Percentiles rank a stretch among this genome's conserved stretches.
Conservation (phyloP, 2,888 invertebrate species). For the Epinotia brunnichana region DNA sequence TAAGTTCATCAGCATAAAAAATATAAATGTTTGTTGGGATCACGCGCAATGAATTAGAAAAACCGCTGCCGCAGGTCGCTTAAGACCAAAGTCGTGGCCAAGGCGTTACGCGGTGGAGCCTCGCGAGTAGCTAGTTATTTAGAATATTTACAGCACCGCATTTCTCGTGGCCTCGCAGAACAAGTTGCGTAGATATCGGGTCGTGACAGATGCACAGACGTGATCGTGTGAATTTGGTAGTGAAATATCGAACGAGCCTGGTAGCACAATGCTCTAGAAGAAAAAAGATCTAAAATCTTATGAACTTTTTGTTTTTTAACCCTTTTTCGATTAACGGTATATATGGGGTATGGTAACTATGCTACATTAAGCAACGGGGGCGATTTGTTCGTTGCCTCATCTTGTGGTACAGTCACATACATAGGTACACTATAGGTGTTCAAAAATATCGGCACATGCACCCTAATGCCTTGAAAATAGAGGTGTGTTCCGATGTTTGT, state of each 20-base stretch:
- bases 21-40: no score
- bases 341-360: constrained; percentile 59
- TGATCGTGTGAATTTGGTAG: constrained; percentile 82
- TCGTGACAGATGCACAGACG: constrained; percentile 80
- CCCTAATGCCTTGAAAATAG: no score
- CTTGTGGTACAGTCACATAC: no score
- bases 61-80: no score
- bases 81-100: no score
- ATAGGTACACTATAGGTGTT: no score
- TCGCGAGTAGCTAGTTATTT: no score
- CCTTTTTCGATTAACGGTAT: background rate
- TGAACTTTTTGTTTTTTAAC: background rate
- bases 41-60: no score
- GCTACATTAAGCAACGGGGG: constrained; percentile 59
- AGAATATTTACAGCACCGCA: constrained; percentile 45
- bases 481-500: no score
- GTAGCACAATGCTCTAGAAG: constrained; percentile 1
- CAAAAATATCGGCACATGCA: no score
- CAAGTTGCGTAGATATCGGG: constrained; percentile 75
- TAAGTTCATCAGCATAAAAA: no score
- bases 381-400: constrained; percentile 27
- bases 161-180: constrained; percentile 58
- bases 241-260: constrained; percentile 70
- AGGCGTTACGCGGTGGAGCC: no score
- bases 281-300: constrained; percentile 5